Conservation (phyloP, 2,113 vertebrate genomes). For the Trachemys scripta region DNA sequence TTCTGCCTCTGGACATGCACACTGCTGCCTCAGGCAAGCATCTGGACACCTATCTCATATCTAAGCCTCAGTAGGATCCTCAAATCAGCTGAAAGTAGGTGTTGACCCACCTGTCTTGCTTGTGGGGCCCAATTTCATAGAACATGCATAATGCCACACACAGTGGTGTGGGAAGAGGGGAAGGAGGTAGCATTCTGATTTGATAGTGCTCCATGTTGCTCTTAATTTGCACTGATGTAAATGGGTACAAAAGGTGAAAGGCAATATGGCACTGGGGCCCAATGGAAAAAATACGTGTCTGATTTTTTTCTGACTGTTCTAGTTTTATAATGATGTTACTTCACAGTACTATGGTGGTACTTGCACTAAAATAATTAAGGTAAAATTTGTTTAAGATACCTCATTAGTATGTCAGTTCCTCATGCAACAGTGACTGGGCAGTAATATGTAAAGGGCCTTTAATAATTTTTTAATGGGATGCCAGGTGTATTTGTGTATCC, state of each 20-base stretch:
- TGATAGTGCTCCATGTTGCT: neutral
- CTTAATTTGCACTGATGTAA: neutral
- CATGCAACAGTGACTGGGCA: neutral
- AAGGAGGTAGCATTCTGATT: neutral
- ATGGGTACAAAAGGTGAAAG: neutral
- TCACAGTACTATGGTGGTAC: neutral
- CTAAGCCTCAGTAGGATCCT: neutral
- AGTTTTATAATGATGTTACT: neutral
- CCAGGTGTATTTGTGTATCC: constrained; percentile 13
- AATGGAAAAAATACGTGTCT: neutral
- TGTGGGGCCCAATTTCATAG: neutral
- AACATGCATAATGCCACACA: neutral
- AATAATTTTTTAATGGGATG: neutral
- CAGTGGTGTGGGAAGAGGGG: neutral
- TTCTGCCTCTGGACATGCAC: neutral
- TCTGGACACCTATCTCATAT: neutral
- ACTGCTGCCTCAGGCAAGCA: neutral
- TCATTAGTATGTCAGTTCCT: neutral
- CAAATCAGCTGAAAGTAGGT: neutral
- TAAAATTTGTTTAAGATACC: neutral
- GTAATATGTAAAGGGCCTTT: neutral
- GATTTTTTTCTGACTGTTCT: neutral
- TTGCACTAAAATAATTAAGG: neutral
- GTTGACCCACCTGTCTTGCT: neutral
- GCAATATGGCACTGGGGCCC: neutral